These are phyloP conservation scores for Eufriesea mexicana DNA, from an alignment of 1,140 invertebrate species.

Conservation along the genomic window DNA sequence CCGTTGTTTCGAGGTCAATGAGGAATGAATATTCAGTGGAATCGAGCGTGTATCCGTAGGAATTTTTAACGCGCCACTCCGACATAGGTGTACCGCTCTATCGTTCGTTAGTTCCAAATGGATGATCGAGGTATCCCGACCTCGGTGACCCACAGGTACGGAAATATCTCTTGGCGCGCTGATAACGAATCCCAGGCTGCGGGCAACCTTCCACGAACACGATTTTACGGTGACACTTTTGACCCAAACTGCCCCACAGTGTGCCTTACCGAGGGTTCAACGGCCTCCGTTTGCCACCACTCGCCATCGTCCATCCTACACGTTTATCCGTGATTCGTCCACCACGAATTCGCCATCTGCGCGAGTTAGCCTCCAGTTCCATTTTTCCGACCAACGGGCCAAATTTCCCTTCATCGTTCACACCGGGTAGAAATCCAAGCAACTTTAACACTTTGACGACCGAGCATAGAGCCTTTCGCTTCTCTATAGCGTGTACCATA, in stretches of 20 bases:
- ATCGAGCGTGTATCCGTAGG: not conserved
- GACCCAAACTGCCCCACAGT: slow-evolving; percentile 33
- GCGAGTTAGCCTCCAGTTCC: no score
- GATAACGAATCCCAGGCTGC: slow-evolving; percentile 44
- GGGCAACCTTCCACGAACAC: slow-evolving; percentile 35
- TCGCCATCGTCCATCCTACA: slow-evolving; percentile 3
- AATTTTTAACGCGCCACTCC: slow-evolving; percentile 5
- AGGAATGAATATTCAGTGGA: slow-evolving; percentile 19
- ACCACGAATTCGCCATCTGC: no score
- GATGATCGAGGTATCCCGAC: slow-evolving; percentile 35
- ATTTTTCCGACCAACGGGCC: not conserved
- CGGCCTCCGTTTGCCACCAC: slow-evolving; percentile 21
- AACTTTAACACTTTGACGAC: not conserved
- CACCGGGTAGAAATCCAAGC: not conserved
- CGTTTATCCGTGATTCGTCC: not conserved
- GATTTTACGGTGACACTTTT: slow-evolving; percentile 42
- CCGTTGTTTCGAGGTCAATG: slow-evolving; percentile 34
- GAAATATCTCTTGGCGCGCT: slow-evolving; percentile 18
- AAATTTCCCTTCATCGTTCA: not conserved
- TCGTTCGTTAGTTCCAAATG: slow-evolving; percentile 28
- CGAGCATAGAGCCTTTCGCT: slow-evolving; percentile 6
- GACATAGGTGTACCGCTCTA: not conserved
- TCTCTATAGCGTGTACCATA: slow-evolving; percentile 13
- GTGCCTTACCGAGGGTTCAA: slow-evolving; percentile 25
- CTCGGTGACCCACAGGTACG: slow-evolving; percentile 27